Base-by-base conservation (phyloP, 2,797 vertebrate species). In the Microcaecilia unicolor region DNA sequence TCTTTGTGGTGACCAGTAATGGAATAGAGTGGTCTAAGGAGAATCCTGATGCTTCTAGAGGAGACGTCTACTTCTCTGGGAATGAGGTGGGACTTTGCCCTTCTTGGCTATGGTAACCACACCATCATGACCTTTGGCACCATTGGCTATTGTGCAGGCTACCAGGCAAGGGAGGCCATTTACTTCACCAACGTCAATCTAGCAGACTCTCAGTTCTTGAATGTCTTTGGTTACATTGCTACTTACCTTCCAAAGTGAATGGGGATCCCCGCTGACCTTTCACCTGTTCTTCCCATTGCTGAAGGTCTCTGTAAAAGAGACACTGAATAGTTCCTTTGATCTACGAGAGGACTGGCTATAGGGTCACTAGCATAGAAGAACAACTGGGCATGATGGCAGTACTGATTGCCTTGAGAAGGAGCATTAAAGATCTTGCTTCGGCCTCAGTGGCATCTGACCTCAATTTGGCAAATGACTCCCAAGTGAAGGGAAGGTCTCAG, bases 141-240 rank as follows among this genome's bases (percentile, higher is more conserved):
- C 11, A 70, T 68, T 1, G 70, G 70, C 19, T 60, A 52, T 48
- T 72, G 67, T 67, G 70, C 52, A 0, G 52, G 38, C 38, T 68
- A 58, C 31, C 39, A 59, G 15, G 46, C 39, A 1, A 70, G 70
- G 2, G 48, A 73, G 26, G 58, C 60, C 0, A 7, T 73, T 17
- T 66, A 61, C 28, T 48, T 71, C 13, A 47, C 67, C 15, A 70
- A 66, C 48, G 70, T 51, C 35, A 68, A 66, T 5, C 27, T 60
- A 21, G 64, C 67, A 0, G 12, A 61, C 17, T 71, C 59, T 1
- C 15, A 14, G 2, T 66, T 70, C 37, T 44, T 71, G 10, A 30
- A 40, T 5, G n/a, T 68, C 24, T 68, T 71, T 22, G 57, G 48
- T 22, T 62, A 63, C 0, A 5, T 64, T 22, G 58, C 66, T 0